A percentile compares a stretch with the other conserved stretches of the same genome.
Evolutionary conservation across 2,113 vertebrate species (phyloP).

Genomic region (Vireo altiloquus): DNA sequence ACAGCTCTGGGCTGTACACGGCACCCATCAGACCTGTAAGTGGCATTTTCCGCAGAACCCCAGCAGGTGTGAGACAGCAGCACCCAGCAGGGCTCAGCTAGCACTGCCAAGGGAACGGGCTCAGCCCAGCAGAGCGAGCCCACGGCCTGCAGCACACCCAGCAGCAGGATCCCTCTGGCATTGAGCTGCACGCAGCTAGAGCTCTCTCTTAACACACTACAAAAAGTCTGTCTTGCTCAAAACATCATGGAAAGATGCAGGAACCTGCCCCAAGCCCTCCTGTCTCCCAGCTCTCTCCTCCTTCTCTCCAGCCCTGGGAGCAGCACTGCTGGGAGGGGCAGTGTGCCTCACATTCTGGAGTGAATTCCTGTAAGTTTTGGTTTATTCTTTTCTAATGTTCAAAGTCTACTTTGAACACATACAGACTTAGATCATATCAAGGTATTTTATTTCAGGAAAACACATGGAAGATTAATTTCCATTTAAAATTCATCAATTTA

Average conservation of each 20-base stretch:
- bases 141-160: background rate
- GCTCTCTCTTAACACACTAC: background rate
- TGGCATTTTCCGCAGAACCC: background rate
- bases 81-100: no score
- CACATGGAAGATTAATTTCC: background rate
- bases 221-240: background rate
- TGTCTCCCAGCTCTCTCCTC: background rate
- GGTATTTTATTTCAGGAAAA: background rate
- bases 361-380: background rate
- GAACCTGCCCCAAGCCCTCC: background rate
- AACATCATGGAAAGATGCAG: background rate
- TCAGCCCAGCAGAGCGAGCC: background rate
- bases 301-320: background rate
- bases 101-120: background rate
- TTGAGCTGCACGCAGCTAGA: background rate
- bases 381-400: background rate
- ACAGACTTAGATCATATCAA: background rate
- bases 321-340: background rate
- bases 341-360: fast-evolving
- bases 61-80: no score
- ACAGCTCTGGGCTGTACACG: background rate
- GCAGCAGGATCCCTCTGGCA: background rate
- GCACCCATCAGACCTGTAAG: fast-evolving
- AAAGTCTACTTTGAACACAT: background rate
- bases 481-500: constrained; percentile 6